Percentiles rank a stretch among this genome's conserved stretches.
Evolutionary conservation across 2,888 invertebrate genomes (phyloP).

Genomic region (Choristoneura rosaceana): DNA sequence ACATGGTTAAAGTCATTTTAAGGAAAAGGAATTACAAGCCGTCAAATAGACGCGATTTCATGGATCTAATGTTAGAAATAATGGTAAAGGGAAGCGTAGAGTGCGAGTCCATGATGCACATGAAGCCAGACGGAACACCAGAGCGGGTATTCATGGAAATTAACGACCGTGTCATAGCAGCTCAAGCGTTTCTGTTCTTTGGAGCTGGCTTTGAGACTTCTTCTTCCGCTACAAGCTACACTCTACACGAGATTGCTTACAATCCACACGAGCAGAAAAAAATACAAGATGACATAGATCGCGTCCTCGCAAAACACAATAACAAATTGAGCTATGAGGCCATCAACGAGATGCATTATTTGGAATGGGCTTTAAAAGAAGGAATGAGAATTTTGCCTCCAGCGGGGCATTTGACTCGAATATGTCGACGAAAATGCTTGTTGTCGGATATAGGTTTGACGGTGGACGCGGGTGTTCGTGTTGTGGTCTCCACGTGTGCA

Average conservation of each 20-base stretch:
- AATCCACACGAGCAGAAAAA: constrained; percentile 68
- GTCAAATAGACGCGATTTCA: constrained; percentile 19
- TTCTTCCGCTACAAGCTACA: constrained; percentile 68
- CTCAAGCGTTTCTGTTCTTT: constrained; percentile 71
- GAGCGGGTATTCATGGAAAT: constrained; percentile 59
- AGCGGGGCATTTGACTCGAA: constrained; percentile 59
- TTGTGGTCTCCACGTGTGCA: constrained; percentile 31
- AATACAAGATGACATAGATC: constrained; percentile 67
- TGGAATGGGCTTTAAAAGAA: constrained; percentile 66
- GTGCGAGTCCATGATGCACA: constrained; percentile 47
- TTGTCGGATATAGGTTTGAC: constrained; percentile 48
- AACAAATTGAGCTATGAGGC: constrained; percentile 67
- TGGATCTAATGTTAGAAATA: constrained; percentile 46
- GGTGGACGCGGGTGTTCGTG: constrained; percentile 34
- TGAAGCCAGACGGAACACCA: constrained; percentile 54
- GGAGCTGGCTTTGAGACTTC: constrained; percentile 80
- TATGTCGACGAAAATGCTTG: constrained; percentile 55
- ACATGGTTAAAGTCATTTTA: constrained; percentile 22
- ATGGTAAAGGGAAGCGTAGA: constrained; percentile 32
- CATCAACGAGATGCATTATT: constrained; percentile 59
- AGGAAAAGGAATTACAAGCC: background rate
- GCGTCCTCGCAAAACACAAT: constrained; percentile 59
- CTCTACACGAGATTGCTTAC: constrained; percentile 69
- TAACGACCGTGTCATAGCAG: constrained; percentile 57
- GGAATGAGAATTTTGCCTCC: constrained; percentile 66